Conservation (phyloP, 2,113 vertebrate species). For the Phalacrocorax aristotelis region DNA sequence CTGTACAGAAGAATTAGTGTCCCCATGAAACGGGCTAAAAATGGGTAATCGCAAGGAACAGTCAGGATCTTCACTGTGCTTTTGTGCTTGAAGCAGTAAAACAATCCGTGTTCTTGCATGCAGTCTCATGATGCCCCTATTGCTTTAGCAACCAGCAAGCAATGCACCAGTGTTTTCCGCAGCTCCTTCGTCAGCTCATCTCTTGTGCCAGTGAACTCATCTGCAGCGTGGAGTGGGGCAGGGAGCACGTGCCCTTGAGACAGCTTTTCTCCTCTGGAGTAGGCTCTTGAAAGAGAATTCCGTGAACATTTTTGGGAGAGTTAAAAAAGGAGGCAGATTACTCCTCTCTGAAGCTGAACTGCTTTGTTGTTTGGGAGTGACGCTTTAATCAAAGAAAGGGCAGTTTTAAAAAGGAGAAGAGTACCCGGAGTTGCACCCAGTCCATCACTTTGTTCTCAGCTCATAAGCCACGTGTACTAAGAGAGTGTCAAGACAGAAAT, state of each 20-base stretch:
- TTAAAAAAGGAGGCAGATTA: neutral
- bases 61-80: neutral
- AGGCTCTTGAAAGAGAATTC: neutral
- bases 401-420: neutral
- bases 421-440: neutral
- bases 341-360: neutral
- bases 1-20: neutral
- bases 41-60: neutral
- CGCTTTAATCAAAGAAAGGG: neutral
- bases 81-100: neutral
- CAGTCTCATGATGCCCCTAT: neutral
- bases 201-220: neutral
- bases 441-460: neutral
- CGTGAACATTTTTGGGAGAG: neutral
- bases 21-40: neutral
- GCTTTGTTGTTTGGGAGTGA: neutral
- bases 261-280: neutral
- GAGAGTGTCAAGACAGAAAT: neutral
- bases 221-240: neutral
- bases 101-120: neutral
- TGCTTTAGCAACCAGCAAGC: neutral
- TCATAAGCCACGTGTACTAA: accelerated
- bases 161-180: neutral
- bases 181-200: neutral
- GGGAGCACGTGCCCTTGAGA: neutral